Evolutionary conservation across 2,888 invertebrate genomes (phyloP), one percentile per base, ranked within the genome.

Genomic region (Euplagia quadripunctaria): DNA sequence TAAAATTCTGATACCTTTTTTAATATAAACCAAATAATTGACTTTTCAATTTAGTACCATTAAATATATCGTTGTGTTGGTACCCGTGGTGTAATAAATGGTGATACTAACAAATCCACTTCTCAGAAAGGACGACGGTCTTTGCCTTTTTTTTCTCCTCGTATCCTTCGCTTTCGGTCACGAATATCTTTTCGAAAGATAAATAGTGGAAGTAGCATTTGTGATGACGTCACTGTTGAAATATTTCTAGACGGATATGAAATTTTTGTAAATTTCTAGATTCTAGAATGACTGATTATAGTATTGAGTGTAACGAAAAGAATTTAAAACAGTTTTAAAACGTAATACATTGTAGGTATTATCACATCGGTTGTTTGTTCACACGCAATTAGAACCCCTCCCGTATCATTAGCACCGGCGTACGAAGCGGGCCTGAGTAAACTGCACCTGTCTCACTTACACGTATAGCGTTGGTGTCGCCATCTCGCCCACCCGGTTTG

Each of bases 361-460:
- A 93, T 91, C 92, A 91, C 89, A 81, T 91, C 90, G 90, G 92
- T 91, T 93, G 92, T 92, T 91, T 93, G 92, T 94, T 94, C 93
- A 91, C 94, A 92, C 92, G 92, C 94, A 95, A 95, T 95, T 94
- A 94, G 93, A 92, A 87, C 91, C 92, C 89, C 92, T 89, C 90
- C 92, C 88, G 93, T 89, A 92, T 94, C 94, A 95, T 95, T 95
- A 95, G 92, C 93, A 92, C 92, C 89, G 87, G 87, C 84, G 84
- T 83, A 78, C 82, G 84, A 84, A 82, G 81, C 86, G 83, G 85
- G 82, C 85, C 88, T 85, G 84, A 84, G 81, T 77, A 77, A 89
- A 77, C 72, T 80, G 79, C 78, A 80, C 43, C 85, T 74, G 83
- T 90, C 90, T 84, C 88, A 55, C 73, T 93, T 86, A 77, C 85